Conservation (phyloP, 1,140 invertebrate genomes). For the Drosophila jambulina region DNA sequence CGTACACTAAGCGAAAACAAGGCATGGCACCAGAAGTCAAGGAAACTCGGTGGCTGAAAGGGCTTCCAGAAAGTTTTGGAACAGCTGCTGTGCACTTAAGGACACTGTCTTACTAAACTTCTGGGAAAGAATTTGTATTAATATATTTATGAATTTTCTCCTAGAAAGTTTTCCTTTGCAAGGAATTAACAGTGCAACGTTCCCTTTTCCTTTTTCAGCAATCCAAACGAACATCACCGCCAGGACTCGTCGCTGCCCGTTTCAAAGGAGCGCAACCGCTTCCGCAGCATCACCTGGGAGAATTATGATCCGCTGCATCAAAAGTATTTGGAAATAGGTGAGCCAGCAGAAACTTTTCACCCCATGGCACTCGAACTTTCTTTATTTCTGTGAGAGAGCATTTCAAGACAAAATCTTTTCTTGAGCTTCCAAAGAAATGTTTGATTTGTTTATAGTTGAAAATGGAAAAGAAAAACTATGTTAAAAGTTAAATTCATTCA, state of each 20-base stretch:
- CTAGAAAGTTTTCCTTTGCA: too few species aligned
- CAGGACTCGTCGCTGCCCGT: constrained; percentile 90
- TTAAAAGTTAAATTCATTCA: constrained; percentile 20
- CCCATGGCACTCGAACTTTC: not conserved
- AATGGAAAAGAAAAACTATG: constrained; percentile 6
- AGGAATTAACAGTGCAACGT: not conserved
- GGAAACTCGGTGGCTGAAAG: not conserved
- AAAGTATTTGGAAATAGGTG: constrained; percentile 96
- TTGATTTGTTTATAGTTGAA: constrained; percentile 7
- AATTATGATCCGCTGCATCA: constrained; percentile 95
- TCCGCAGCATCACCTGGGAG: constrained; percentile 94
- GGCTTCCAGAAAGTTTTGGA: not conserved
- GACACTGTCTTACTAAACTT: too few species aligned
- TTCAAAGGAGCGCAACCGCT: constrained; percentile 93
- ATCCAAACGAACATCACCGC: constrained; percentile 94
- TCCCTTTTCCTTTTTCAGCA: constrained; percentile 86
- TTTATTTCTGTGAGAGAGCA: constrained; percentile 10
- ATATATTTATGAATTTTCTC: not conserved
- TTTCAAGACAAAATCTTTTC: constrained; percentile 22
- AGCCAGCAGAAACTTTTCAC: constrained; percentile 80
- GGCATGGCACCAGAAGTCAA: not conserved
- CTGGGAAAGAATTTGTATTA: not conserved
- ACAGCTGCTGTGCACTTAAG: not conserved
- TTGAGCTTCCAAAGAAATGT: constrained; percentile 22
- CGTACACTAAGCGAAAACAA: constrained; percentile 16